A percentile compares a stretch with the other conserved stretches of the same genome.
These are phyloP conservation scores for Channallabes apus DNA, from an alignment of 2,797 vertebrate species.

Conservation along the genomic window DNA sequence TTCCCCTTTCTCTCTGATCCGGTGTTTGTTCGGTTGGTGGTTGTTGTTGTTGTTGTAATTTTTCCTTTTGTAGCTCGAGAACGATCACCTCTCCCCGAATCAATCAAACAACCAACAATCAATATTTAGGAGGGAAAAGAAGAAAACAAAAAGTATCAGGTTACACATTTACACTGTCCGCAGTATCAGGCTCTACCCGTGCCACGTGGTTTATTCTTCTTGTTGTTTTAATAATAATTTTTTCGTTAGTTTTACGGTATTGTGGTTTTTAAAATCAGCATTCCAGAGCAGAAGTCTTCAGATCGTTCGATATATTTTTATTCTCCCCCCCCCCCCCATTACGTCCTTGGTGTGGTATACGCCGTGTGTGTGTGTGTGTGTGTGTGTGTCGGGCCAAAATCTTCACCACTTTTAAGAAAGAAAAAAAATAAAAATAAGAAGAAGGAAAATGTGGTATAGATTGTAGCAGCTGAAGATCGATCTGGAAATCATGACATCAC, in stretches of 20 bases:
- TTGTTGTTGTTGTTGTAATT: no score
- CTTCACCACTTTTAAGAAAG: conserved; percentile 34
- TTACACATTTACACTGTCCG: conserved; percentile 24
- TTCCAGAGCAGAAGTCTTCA: conserved; percentile 52
- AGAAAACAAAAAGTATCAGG: conserved; percentile 3
- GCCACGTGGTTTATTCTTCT: conserved; percentile 20
- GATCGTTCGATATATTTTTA: not conserved
- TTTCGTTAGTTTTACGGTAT: conserved; percentile 34
- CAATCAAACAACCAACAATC: conserved; percentile 58
- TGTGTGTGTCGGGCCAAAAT: not conserved
- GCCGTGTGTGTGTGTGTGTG: no score
- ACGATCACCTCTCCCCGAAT: conserved; percentile 64
- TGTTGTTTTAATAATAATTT: not conserved
- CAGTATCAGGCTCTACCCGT: conserved; percentile 37
- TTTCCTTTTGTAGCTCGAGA: conserved; percentile 47
- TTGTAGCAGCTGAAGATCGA: conserved; percentile 37
- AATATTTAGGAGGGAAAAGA: conserved; percentile 37
- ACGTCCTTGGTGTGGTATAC: not conserved
- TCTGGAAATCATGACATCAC: conserved; percentile 7
- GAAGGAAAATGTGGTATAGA: conserved; percentile 38
- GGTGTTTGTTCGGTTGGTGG: not conserved
- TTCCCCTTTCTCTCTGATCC: conserved; percentile 45
- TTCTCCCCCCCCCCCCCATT: not conserved
- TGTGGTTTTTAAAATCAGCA: conserved; percentile 41
- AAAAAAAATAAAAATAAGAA: not conserved